Conservation (phyloP, 2,113 vertebrate species). For the Copsychus sechellarum region DNA sequence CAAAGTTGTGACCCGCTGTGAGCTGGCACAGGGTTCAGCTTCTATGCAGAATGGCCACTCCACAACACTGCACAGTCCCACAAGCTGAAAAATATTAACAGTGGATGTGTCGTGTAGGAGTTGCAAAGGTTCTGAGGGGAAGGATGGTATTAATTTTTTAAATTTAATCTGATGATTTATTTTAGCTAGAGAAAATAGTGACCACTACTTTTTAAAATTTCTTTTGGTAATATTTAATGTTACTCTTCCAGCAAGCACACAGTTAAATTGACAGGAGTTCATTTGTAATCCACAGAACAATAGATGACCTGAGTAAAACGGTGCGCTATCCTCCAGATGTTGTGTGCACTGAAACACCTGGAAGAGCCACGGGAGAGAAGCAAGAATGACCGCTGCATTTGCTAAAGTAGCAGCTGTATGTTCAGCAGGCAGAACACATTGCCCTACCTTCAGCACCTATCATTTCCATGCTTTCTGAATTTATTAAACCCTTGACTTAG, state of each 20-base stretch:
- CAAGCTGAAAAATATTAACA: not conserved
- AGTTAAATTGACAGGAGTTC: slow-evolving; percentile 42
- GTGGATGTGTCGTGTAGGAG: not conserved
- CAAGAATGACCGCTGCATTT: slow-evolving; percentile 58
- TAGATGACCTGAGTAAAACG: slow-evolving; percentile 43
- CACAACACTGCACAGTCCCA: not conserved
- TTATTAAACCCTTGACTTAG: not conserved
- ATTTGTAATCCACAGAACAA: slow-evolving; percentile 56
- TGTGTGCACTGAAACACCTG: slow-evolving; percentile 68
- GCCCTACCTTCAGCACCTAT: not conserved
- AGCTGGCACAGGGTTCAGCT: not conserved
- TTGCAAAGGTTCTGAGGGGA: not conserved
- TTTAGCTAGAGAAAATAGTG: not conserved
- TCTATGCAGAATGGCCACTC: not conserved
- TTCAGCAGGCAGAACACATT: slow-evolving; percentile 11
- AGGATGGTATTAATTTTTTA: not conserved
- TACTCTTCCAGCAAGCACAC: not conserved
- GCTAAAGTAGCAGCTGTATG: slow-evolving; percentile 38
- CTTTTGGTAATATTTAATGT: not conserved
- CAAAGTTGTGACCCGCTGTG: not conserved
- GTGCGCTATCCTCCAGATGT: slow-evolving; percentile 62
- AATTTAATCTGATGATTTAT: not conserved
- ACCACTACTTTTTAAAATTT: not conserved
- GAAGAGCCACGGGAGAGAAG: slow-evolving; percentile 59
- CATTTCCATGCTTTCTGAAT: not conserved